Conservation (phyloP, 2,888 invertebrate species). For the Caenorhabditis macrosperma region DNA sequence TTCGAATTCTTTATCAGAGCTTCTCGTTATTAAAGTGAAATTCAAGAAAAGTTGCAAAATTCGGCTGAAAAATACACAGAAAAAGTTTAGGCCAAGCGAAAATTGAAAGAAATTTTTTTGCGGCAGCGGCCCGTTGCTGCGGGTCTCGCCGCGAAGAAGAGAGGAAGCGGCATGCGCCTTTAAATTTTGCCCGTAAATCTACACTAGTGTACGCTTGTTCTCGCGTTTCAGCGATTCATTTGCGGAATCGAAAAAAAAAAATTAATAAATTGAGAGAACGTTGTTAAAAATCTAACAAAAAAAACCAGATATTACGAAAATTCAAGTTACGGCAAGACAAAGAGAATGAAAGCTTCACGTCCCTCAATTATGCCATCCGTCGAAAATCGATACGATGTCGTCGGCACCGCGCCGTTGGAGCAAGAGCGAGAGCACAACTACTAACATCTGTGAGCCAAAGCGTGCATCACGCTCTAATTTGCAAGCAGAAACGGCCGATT, state of each 20-base stretch:
- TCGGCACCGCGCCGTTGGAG: slow-evolving; percentile 27
- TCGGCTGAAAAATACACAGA: slow-evolving; percentile 28
- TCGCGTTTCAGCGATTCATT: not conserved
- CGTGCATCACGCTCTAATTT: slow-evolving; percentile 40
- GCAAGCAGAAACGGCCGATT: slow-evolving; percentile 2
- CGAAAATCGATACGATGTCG: slow-evolving; percentile 55
- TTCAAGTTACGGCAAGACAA: not conserved
- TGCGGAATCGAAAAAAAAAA: slow-evolving; percentile 1
- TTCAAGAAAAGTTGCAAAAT: not conserved
- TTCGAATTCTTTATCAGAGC: no score
- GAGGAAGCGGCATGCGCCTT: slow-evolving; percentile 43
- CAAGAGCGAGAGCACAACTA: slow-evolving; percentile 19
- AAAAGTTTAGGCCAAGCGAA: slow-evolving; percentile 62
- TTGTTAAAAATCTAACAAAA: not conserved
- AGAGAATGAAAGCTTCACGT: not conserved
- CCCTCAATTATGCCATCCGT: not conserved
- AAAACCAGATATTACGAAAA: not conserved
- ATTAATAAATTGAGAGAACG: not conserved
- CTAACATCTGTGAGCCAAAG: slow-evolving; percentile 50
- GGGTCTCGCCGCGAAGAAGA: slow-evolving; percentile 45
- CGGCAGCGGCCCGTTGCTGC: slow-evolving; percentile 2
- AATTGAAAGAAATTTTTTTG: slow-evolving; percentile 30
- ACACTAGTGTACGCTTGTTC: slow-evolving; percentile 14
- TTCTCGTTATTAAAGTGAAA: no score
- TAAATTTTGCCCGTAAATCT: slow-evolving; percentile 51